Percentiles rank a stretch among this genome's conserved stretches.
phyloP scores from a whole-genome alignment of 1,140 invertebrate genomes.

The Heliconius melpomene region DNA sequence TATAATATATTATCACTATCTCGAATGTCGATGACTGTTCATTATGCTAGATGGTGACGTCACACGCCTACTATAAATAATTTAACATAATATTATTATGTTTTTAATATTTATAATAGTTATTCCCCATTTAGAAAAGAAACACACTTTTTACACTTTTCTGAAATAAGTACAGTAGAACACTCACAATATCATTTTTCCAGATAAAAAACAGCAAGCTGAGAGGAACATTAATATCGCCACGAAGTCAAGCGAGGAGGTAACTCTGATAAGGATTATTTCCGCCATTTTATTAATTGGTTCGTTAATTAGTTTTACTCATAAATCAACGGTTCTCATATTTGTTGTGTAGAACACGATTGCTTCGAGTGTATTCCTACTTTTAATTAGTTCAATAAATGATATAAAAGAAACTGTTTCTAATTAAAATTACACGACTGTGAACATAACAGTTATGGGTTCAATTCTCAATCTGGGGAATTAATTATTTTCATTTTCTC shows the following conservation, averaged over 20 bases:
- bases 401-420: not conserved
- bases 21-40: too few species aligned
- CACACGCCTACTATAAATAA: too few species aligned
- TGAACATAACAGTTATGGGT: too few species aligned
- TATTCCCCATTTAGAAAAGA: too few species aligned
- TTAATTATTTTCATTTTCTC: too few species aligned
- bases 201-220: not conserved
- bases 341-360: not conserved
- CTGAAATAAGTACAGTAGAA: not conserved
- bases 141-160: too few species aligned
- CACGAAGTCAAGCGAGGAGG: conserved; percentile 9
- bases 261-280: conserved; percentile 22
- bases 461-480: too few species aligned
- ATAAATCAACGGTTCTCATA: conserved; percentile 26
- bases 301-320: conserved; percentile 28
- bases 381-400: not conserved
- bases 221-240: not conserved
- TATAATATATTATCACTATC: too few species aligned
- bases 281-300: conserved; percentile 29
- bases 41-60: too few species aligned
- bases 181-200: not conserved
- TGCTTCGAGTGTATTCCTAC: not conserved
- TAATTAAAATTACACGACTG: not conserved
- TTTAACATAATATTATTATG: too few species aligned
- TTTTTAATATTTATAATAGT: too few species aligned